These are phyloP conservation scores for Gymnopithys bicolor DNA, from an alignment of 2,797 vertebrate species.

Conservation along the genomic window DNA sequence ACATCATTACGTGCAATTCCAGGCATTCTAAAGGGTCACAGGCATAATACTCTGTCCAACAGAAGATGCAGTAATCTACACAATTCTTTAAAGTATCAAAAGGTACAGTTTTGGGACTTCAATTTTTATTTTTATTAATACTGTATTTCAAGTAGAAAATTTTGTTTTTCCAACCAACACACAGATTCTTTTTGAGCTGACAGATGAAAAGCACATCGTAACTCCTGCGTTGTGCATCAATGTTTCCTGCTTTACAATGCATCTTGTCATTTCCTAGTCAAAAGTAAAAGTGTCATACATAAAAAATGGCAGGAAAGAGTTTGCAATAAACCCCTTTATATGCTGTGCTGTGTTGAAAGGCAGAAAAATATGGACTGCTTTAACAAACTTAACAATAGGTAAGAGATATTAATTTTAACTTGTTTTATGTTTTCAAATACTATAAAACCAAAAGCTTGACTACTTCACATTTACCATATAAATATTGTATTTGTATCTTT, in stretches of 20 bases:
- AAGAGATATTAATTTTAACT: background rate
- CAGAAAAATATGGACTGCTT: background rate
- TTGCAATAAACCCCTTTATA: conserved; percentile 3
- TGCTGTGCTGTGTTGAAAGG: background rate
- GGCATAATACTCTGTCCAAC: background rate
- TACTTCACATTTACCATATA: background rate
- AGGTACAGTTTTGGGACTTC: background rate
- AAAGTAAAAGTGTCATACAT: background rate
- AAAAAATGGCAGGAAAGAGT: background rate
- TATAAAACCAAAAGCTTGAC: background rate
- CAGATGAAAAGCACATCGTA: background rate
- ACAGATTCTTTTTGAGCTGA: background rate
- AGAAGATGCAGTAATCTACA: background rate
- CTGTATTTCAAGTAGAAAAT: background rate
- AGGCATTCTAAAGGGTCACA: background rate
- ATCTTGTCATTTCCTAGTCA: background rate
- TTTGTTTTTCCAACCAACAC: background rate
- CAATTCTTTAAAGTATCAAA: background rate
- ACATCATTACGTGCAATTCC: background rate
- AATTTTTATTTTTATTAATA: background rate
- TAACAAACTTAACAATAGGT: background rate
- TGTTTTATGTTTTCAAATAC: background rate
- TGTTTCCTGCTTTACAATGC: background rate
- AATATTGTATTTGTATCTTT: background rate
- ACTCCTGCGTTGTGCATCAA: background rate